phyloP scores from a whole-genome alignment of 2,797 vertebrate species.

The Limnodromus scolopaceus region DNA sequence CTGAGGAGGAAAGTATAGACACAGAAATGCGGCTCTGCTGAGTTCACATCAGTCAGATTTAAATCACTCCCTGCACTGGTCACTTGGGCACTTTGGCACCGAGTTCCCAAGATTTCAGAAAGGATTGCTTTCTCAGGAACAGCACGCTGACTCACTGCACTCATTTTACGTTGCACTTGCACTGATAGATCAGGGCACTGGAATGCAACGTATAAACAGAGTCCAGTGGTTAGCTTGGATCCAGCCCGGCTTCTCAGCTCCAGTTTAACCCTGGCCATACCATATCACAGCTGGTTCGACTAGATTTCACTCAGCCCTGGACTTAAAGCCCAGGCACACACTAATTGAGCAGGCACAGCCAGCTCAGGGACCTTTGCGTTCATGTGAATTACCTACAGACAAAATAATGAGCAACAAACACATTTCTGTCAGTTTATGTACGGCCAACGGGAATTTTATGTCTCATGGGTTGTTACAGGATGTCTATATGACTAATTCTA shows the following conservation, averaged over 20 bases:
- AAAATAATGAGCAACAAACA: neutral
- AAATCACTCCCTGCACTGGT: neutral
- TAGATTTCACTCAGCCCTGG: neutral
- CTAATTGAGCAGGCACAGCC: rapidly evolving
- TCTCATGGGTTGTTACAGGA: neutral
- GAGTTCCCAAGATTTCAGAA: neutral
- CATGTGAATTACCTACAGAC: neutral
- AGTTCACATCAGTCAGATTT: neutral
- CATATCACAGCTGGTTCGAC: neutral
- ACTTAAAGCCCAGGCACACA: neutral
- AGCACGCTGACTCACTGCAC: neutral
- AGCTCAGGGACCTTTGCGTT: neutral
- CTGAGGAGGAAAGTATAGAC: neutral
- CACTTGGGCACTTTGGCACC: neutral
- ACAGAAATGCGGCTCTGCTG: rapidly evolving
- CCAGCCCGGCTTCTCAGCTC: neutral
- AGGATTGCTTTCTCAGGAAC: neutral
- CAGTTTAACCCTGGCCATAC: neutral
- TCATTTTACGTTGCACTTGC: neutral
- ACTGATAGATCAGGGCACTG: neutral
- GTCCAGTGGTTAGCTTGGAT: neutral
- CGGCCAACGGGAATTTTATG: neutral
- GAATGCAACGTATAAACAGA: neutral
- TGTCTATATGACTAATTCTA: neutral
- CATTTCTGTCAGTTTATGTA: neutral